A percentile compares a stretch with the other conserved stretches of the same genome.
These are phyloP conservation scores for Drosophila kuntzei DNA, from an alignment of 2,888 invertebrate genomes.

Conservation along the genomic window DNA sequence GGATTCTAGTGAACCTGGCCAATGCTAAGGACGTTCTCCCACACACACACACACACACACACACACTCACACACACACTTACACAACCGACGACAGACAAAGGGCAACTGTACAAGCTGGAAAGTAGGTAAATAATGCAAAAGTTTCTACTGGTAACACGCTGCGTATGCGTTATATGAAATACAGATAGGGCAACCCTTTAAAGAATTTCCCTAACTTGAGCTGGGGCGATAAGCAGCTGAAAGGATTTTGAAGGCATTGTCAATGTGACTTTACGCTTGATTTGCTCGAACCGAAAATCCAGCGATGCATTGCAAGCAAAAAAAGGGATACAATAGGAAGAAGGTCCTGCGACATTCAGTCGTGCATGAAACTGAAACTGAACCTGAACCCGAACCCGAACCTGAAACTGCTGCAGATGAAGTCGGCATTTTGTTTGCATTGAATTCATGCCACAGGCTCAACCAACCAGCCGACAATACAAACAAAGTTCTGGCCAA, in stretches of 20 bases:
- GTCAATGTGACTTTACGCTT: slow-evolving; percentile 70
- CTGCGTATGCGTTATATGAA: slow-evolving; percentile 44
- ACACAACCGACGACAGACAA: slow-evolving; percentile 26
- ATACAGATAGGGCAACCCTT: slow-evolving; percentile 32
- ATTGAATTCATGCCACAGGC: slow-evolving; percentile 57
- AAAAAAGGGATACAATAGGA: slow-evolving; percentile 38
- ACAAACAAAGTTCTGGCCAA: slow-evolving; percentile 6
- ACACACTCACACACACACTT: neutral
- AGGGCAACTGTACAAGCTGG: slow-evolving; percentile 25
- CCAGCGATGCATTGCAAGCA: slow-evolving; percentile 67
- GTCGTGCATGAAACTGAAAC: slow-evolving; percentile 70
- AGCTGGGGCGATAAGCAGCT: slow-evolving; percentile 34
- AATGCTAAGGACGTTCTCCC: slow-evolving; percentile 2
- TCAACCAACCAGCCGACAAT: slow-evolving; percentile 20
- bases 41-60: slow-evolving; percentile 2
- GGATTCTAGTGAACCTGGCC: slow-evolving; percentile 8
- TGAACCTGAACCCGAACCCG: neutral
- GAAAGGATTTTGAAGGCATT: slow-evolving; percentile 41
- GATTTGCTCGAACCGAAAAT: slow-evolving; percentile 63
- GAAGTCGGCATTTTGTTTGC: slow-evolving; percentile 61
- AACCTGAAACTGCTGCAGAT: slow-evolving; percentile 54
- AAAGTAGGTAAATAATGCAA: slow-evolving; percentile 54
- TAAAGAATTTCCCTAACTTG: slow-evolving; percentile 11
- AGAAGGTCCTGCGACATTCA: slow-evolving; percentile 22
- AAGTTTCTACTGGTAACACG: slow-evolving; percentile 40